Evolutionary conservation across 2,888 invertebrate species (phyloP), one percentile per base, ranked within the genome.

Genomic region (Drosophila kanekoi): DNA sequence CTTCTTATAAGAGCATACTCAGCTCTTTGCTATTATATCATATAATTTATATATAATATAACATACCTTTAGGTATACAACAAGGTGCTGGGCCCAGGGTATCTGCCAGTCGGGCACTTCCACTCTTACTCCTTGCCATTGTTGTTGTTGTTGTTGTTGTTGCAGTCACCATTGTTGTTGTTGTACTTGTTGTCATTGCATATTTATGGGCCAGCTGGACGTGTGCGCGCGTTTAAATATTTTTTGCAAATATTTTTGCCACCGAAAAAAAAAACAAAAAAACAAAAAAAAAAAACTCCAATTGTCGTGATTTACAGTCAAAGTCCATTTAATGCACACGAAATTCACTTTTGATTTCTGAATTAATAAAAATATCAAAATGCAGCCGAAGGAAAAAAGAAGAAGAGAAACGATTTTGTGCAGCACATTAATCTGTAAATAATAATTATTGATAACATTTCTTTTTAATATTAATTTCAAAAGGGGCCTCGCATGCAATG

Each of bases 331-430:
- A 77, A 71, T 67, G 52, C 77, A 72, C 58, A 67, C 33, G 11
- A 48, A 54, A 61, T 43, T 58, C 65, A 65, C 70, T 61, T 70
- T 75, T 74, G 70, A 74, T 75, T 69, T 73, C 52, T 53, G 53
- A 51, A 65, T 70, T 70, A 74, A 70, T 75, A 58, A 58, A 74
- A 70, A 47, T 49, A 64, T 45, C 45, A 49, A 32, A 44, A 28
- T 9, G 28, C 28, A 28, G 28, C 8, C 28, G 28, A 28, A 28
- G 5, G 23, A 23, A 0, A 20, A 20, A 62, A 54, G 9, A 32
- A 23, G 35, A 44, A 35, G 16, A 14, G 13, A 8, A 16, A 56
- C 6, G 16, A 16, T 14, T 10, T 0, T 2, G 37, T 1, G 13
- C 28, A 32, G 14, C 18, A 40, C 32, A 11, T 32, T 32, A 18